Conservation (phyloP, 2,888 invertebrate species). For the Thera britannica region DNA sequence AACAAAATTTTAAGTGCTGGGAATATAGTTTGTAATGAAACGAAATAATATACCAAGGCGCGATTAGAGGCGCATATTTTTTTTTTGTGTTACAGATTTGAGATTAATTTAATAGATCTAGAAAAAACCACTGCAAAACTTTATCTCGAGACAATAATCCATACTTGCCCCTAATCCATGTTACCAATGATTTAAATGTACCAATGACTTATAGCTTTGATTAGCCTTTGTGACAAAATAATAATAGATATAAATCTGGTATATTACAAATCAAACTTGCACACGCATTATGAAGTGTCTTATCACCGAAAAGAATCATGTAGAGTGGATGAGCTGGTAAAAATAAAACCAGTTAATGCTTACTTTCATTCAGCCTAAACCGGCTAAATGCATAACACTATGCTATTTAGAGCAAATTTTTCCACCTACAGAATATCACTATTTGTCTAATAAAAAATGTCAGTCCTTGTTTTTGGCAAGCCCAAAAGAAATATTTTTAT, state of each 20-base stretch:
- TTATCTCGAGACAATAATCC: slow-evolving; percentile 19
- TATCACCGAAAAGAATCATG: background rate
- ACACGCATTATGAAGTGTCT: background rate
- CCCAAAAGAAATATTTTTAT: too few species aligned
- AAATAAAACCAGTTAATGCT: background rate
- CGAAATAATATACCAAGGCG: too few species aligned
- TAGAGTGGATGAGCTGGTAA: too few species aligned
- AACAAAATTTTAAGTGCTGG: too few species aligned
- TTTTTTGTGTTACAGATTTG: background rate
- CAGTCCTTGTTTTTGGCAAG: too few species aligned
- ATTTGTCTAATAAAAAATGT: too few species aligned
- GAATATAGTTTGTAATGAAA: too few species aligned
- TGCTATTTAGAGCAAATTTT: too few species aligned
- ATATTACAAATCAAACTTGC: background rate
- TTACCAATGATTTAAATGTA: slow-evolving; percentile 3
- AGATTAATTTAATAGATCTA: background rate
- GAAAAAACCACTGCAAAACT: background rate
- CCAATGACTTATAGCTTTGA: background rate
- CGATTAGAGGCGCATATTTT: background rate
- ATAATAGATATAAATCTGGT: too few species aligned
- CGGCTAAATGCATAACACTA: too few species aligned
- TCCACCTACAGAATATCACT: too few species aligned
- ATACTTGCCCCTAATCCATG: slow-evolving; percentile 33
- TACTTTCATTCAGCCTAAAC: background rate
- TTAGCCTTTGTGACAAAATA: background rate